Base-by-base conservation (phyloP, 2,113 vertebrate species). In the Balaeniceps rex region DNA sequence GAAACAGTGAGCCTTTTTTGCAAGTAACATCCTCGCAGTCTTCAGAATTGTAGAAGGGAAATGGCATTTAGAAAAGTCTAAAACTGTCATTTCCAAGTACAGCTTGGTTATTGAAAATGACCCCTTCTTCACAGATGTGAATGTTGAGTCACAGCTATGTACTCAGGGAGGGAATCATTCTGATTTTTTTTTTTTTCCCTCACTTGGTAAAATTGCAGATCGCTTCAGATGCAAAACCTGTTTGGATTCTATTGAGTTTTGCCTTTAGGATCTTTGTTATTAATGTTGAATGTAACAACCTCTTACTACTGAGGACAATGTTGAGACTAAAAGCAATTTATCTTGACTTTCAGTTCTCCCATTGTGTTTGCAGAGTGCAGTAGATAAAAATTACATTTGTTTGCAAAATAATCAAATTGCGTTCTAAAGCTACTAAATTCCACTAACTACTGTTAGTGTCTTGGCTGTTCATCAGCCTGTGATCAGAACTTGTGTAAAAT, bases 351-450 rank as follows among this genome's bases (percentile, higher is more conserved):
- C 42, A 81, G 46, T 93, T 97, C 74, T 94, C 76, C 72, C 78
- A 57, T 77, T 83, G 82, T 96, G 88, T 97, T 96, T 96, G 75
- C 70, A 88, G 88, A 94, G 38, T 64, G 57, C 82, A 61, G 71
- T 38, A 94, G 79, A 91, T 97, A 90, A 94, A 94, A 97, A 92
- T 82, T 23, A 87, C 83, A 86, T 94, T 54, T 96, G 76, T 95
- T 95, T 91, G 68, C 80, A 94, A 94, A 94, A 94, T 93, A 92
- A 91, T 89, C 34, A 72, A 90, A 90, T 84, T 80, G 83, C 7
- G 10, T 84, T 86, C 82, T 51, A 79, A 69, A 95, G 52, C 80
- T 69, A 26, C 65, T 79, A 78, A 91, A 75, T 88, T 80, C 54
- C 36, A 66, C 65, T 80, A 49, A 19, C n/a, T 65, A 58, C 47